Evolutionary conservation across 1,140 invertebrate genomes (phyloP).

Genomic region (Formica selysi): DNA sequence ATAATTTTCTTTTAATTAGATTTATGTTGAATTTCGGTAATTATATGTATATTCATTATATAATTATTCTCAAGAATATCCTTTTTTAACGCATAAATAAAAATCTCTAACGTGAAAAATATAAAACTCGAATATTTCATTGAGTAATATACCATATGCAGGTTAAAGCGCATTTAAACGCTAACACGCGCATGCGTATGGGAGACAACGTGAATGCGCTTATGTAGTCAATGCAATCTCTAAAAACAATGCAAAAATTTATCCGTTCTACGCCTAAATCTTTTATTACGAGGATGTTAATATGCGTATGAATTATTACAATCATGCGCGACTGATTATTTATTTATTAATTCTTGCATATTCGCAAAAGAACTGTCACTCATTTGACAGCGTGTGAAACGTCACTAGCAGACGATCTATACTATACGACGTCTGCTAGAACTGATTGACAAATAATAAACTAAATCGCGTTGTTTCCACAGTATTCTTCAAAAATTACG

Average conservation of each 20-base stretch:
- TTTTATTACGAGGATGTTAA: neutral
- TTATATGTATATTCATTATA: neutral
- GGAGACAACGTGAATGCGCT: neutral
- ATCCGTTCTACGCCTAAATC: no score
- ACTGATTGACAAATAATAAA: constrained; percentile 52
- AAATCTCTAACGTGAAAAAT: neutral
- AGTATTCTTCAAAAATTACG: neutral
- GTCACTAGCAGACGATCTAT: constrained; percentile 59
- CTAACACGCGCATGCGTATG: constrained; percentile 41
- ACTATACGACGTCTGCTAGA: constrained; percentile 70
- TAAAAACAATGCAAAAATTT: neutral
- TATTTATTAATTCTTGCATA: neutral
- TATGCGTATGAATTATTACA: constrained; percentile 2
- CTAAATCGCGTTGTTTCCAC: constrained; percentile 6
- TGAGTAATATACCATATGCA: neutral
- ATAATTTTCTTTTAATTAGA: neutral
- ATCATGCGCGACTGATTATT: neutral
- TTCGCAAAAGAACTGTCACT: neutral
- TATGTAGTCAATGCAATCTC: constrained; percentile 43
- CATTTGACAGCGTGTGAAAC: neutral
- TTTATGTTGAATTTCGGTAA: neutral
- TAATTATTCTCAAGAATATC: neutral
- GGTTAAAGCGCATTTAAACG: constrained; percentile 44
- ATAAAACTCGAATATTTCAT: neutral
- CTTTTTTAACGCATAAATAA: neutral